These are phyloP conservation scores for Darwinula stevensoni DNA, from an alignment of 2,888 invertebrate genomes.

Conservation along the genomic window DNA sequence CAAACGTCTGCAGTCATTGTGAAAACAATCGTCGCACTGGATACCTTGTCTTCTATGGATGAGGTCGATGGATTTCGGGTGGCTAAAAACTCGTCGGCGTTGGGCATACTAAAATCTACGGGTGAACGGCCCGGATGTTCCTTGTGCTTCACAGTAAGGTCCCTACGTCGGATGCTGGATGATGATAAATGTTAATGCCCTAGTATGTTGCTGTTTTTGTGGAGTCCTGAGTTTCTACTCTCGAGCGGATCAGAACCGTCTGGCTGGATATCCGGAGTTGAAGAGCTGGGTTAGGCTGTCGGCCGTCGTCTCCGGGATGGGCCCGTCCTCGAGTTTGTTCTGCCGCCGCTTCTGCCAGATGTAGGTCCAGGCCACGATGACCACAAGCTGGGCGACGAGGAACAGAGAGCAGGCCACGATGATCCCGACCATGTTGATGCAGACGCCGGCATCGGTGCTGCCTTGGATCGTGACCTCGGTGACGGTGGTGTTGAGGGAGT, in stretches of 20 bases:
- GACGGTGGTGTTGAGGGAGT: slow-evolving; percentile 3
- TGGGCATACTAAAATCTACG: too few species aligned
- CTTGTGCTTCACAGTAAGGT: too few species aligned
- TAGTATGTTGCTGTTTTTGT: too few species aligned
- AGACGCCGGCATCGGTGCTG: slow-evolving; percentile 16
- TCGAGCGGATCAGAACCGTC: not conserved
- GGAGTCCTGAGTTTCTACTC: too few species aligned
- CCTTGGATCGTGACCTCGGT: slow-evolving; percentile 9
- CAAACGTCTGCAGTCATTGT: too few species aligned
- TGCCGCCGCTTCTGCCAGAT: slow-evolving; percentile 36
- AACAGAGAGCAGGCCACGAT: slow-evolving; percentile 60
- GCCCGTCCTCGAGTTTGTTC: slow-evolving; percentile 28
- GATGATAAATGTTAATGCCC: too few species aligned
- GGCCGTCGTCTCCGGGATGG: slow-evolving; percentile 15
- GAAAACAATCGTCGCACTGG: too few species aligned
- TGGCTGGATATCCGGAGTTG: slow-evolving; percentile 23
- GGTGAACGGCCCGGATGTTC: too few species aligned
- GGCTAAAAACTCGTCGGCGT: too few species aligned
- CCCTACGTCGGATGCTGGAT: too few species aligned
- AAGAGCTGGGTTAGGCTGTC: slow-evolving; percentile 61
- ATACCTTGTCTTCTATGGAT: too few species aligned
- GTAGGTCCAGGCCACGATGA: slow-evolving; percentile 63
- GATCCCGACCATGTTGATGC: slow-evolving; percentile 46
- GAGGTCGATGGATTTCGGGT: too few species aligned
- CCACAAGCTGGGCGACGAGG: slow-evolving; percentile 52